Conservation (phyloP, 2,888 invertebrate genomes). For the Ectemnius continuus region DNA sequence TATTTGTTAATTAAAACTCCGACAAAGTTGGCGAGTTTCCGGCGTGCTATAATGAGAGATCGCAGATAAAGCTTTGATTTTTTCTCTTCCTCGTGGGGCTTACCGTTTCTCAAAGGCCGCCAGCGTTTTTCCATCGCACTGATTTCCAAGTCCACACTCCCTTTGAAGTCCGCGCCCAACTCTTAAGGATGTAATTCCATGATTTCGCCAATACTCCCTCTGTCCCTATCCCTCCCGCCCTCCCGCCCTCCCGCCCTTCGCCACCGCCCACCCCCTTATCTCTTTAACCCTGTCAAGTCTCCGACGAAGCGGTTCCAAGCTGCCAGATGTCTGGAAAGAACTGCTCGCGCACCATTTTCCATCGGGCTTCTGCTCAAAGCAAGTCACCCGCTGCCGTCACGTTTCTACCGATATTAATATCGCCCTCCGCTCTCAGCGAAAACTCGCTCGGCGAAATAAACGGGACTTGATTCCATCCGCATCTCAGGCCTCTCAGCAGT, state of each 20-base stretch:
- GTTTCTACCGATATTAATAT: constrained; percentile 1
- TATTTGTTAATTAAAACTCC: constrained; percentile 36
- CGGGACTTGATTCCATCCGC: background rate
- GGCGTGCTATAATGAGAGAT: constrained; percentile 20
- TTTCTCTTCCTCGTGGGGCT: constrained; percentile 21
- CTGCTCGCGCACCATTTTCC: too few relatives aligned
- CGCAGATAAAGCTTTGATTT: constrained; percentile 40
- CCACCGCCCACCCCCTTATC: constrained; percentile 15
- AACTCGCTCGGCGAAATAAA: background rate
- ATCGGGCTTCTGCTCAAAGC: too few relatives aligned
- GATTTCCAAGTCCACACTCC: too few relatives aligned
- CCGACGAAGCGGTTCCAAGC: too few relatives aligned
- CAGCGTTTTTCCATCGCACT: too few relatives aligned
- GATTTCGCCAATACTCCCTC: constrained; percentile 26
- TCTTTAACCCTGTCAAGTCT: too few relatives aligned
- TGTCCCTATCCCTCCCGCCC: constrained; percentile 9
- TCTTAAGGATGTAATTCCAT: constrained; percentile 43
- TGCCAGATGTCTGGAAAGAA: too few relatives aligned
- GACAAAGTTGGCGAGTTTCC: constrained; percentile 15
- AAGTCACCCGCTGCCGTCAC: background rate
- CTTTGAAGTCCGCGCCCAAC: background rate
- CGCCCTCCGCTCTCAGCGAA: background rate
- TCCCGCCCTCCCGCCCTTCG: background rate
- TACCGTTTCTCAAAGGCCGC: too few relatives aligned
- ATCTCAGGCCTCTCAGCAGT: background rate